A percentile compares a stretch with the other conserved stretches of the same genome.
Conservation (phyloP, 2,888 invertebrate genomes). For the Eupithecia dodoneata region DNA sequence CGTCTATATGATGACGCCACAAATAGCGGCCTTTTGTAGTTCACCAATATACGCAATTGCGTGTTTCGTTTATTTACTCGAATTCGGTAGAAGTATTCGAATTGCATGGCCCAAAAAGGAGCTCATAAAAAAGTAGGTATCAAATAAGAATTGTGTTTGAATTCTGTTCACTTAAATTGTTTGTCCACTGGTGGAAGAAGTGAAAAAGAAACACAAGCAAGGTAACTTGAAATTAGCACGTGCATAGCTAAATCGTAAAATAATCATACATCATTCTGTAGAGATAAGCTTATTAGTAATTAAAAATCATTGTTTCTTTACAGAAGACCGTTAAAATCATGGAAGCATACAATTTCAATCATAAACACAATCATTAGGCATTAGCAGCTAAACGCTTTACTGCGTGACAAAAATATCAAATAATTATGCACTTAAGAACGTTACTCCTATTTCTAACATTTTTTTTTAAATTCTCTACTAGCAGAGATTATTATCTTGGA, state of each 20-base stretch:
- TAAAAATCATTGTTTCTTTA: background rate
- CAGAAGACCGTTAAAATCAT: background rate
- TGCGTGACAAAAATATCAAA: background rate
- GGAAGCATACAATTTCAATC: background rate
- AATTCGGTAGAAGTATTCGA: no score
- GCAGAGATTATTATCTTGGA: slow-evolving; percentile 68
- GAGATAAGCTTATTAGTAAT: slow-evolving; percentile 1
- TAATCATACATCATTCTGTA: background rate
- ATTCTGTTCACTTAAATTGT: no score
- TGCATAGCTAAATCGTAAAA: background rate
- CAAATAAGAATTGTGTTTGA: no score
- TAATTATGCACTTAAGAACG: background rate
- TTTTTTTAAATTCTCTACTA: slow-evolving; percentile 42
- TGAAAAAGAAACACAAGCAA: background rate
- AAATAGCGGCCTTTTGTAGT: no score
- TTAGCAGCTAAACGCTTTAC: background rate
- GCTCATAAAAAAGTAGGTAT: no score
- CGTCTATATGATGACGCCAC: no score
- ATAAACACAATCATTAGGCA: background rate
- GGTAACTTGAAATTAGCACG: background rate
- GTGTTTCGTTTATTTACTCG: no score
- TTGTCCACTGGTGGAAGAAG: no score
- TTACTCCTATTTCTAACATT: slow-evolving; percentile 33
- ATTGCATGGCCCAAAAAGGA: no score
- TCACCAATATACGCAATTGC: no score